Evolutionary conservation across 2,797 vertebrate species (phyloP), one percentile per base, ranked within the genome.

Genomic region (Oryzias sinensis): DNA sequence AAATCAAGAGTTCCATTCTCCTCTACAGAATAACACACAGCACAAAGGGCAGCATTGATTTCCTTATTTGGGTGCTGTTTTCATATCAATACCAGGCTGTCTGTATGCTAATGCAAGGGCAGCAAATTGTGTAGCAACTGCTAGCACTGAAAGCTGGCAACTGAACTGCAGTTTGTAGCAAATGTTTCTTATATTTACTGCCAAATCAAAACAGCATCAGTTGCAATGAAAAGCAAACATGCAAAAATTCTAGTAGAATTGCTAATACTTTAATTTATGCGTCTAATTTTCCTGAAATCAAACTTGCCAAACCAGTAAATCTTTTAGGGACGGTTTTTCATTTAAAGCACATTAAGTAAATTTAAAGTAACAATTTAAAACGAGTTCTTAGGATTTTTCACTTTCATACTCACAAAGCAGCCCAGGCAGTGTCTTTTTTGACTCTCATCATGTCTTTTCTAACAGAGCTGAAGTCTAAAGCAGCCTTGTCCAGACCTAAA

Each of bases 401-500:
- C 33, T 47, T 56, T 14, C 49, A 8, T 65, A 89, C 96, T 94
- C 87, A 97, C 96, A 94, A 86, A 40, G 89, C 80, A 18, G 91
- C 89, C 62, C 94, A 90, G 74, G 89, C 91, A 22, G 88, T 78
- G 42, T 95, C 93, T 65, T 90, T 94, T 86, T 89, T 91, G 5
- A 93, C 90, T 66, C 87, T 94, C 83, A 91, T 93, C 77, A 88
- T 92, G 59, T 93, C 91, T 73, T 89, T 87, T 41, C 90, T 90
- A 42, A 93, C 91, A 2, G 82, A 85, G 56, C 94, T 95, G 74
- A 97, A 97, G 87, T 95, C 95, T 27, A 94, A 88, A 44, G 94
- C 92, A 2, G 93, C 93, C 76, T 93, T 93, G 84, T 97, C 96
- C 91, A 98, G 90, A 71, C 96, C 96, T 0, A 98, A 87, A 48